phyloP scores from a whole-genome alignment of 2,797 vertebrate species.

The Lagorchestes hirsutus region DNA sequence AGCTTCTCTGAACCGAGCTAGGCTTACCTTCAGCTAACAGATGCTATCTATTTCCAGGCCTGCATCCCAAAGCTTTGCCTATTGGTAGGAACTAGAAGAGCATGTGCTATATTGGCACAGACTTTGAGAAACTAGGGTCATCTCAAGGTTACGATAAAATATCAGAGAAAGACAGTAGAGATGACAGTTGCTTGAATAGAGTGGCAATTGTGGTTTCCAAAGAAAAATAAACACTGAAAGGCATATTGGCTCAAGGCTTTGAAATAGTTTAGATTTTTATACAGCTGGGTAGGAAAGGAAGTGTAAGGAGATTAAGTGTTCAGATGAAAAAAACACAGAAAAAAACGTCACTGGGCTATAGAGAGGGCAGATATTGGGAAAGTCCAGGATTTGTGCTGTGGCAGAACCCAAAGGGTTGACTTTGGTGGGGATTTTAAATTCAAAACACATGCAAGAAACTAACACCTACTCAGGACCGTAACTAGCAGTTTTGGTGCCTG shows the following conservation, averaged over 20 bases:
- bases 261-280: neutral
- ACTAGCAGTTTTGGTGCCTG: neutral
- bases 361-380: neutral
- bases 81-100: neutral
- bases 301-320: neutral
- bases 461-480: neutral
- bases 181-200: constrained; percentile 7
- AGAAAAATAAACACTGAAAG: neutral
- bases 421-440: neutral
- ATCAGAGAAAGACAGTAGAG: too few relatives aligned
- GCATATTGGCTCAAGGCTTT: neutral
- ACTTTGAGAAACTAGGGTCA: neutral
- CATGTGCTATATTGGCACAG: neutral
- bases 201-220: neutral
- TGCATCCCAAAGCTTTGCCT: neutral
- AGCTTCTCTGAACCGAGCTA: neutral
- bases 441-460: neutral
- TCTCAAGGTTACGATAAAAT: neutral
- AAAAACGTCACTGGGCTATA: neutral
- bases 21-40: neutral
- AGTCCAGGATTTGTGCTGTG: neutral
- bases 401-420: neutral
- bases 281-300: neutral
- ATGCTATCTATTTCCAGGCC: neutral
- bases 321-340: neutral